Evolutionary conservation across 2,797 vertebrate genomes (phyloP), one percentile per base, ranked within the genome.

Genomic region (Phataginus tetradactyla): DNA sequence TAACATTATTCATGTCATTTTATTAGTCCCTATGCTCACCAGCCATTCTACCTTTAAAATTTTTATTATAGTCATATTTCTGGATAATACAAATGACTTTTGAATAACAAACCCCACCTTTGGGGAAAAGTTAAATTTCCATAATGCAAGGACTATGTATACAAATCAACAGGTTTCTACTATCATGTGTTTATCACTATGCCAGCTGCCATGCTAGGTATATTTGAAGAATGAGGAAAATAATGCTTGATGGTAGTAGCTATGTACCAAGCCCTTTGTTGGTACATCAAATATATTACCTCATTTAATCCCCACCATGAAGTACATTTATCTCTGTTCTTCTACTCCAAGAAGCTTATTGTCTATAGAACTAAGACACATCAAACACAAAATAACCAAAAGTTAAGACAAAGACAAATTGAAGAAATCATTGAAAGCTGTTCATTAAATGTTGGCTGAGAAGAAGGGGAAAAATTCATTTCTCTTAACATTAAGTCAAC

Each of bases 321-420:
- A 80, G 13, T 59, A 39, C 15, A 57, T 39, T 59, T 42, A 51
- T 23, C 27, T 87, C 55, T 59, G 64, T 42, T 55, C 42, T 69
- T 80, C 71, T 25, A 45, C n/a, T 63, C 59, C 13, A 63, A 34
- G 42, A 66, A 55, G 21, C 51, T 74, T 37, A 63, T 1, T 37
- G 32, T 42, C 71, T 83, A 23, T 37, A 88, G 37, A 86, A 68
- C 59, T 72, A 78, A 64, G 84, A 90, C 12, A 80, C 32, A 12
- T 78, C 55, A 75, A 92, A 90, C 10, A 74, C 17, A 69, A 94
- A 90, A 91, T 25, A 72, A 72, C 25, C 42, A 86, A 34, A 86
- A 63, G 49, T 29, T 37, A 85, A 85, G 72, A 87, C 34, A 94
- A 90, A 85, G 29, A 75, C 2, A 94, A 74, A 90, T 39, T 91